Evolutionary conservation across 2,888 invertebrate genomes (phyloP).

Genomic region (Drosophila mulleri): DNA sequence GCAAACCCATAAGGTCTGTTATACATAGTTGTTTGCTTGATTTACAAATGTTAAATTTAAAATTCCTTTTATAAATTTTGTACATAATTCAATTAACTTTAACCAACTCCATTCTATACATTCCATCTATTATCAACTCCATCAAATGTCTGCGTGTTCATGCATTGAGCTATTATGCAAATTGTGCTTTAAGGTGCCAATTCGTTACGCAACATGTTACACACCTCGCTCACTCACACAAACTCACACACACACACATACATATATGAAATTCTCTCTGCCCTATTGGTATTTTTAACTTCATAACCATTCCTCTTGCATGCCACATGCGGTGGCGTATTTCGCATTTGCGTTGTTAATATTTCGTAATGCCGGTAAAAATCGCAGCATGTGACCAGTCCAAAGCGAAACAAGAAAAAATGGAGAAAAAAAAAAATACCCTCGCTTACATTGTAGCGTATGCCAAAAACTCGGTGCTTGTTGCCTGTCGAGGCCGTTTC

Average conservation of each 20-base stretch:
- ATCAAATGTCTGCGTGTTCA: background rate
- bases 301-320: slow-evolving; percentile 49
- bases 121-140: background rate
- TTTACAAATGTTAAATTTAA: too few relatives aligned
- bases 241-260: too few relatives aligned
- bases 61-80: background rate
- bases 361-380: slow-evolving; percentile 78
- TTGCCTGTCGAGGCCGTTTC: slow-evolving; percentile 20
- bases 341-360: slow-evolving; percentile 69
- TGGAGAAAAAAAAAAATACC: slow-evolving; percentile 16
- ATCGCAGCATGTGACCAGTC: slow-evolving; percentile 68
- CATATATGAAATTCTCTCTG: background rate
- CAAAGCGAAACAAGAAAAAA: slow-evolving; percentile 21
- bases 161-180: slow-evolving; percentile 22
- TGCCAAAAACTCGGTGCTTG: slow-evolving; percentile 61
- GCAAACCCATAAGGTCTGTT: too few relatives aligned
- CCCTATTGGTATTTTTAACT: slow-evolving; percentile 45
- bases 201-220: slow-evolving; percentile 28
- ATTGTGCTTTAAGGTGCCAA: slow-evolving; percentile 45
- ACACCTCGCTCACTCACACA: background rate
- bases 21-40: too few relatives aligned
- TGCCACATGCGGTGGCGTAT: slow-evolving; percentile 59
- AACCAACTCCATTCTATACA: background rate
- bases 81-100: background rate
- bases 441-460: slow-evolving; percentile 36